Evolutionary conservation across 2,797 vertebrate genomes (phyloP).

Genomic region (Nasua narica): DNA sequence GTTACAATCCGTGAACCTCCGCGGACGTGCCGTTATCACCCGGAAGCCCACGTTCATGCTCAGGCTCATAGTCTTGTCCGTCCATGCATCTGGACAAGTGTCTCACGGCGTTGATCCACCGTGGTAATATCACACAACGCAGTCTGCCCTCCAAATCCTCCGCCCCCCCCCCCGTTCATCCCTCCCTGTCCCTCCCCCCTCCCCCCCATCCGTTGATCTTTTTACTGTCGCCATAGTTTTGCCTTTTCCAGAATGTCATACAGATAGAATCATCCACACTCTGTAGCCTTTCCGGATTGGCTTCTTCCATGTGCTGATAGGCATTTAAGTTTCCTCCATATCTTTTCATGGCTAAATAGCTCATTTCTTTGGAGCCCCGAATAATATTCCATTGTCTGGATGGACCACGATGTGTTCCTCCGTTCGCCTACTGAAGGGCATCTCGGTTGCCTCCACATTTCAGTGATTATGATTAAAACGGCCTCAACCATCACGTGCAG

Average conservation of each 20-base stretch:
- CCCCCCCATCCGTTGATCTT: not conserved
- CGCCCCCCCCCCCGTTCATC: accelerated
- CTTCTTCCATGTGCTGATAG: not conserved
- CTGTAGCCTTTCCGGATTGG: not conserved
- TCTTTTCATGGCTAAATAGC: not conserved
- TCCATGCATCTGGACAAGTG: not conserved
- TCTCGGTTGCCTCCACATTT: not conserved
- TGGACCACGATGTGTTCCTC: not conserved
- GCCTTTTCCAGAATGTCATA: not conserved
- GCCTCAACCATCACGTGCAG: accelerated
- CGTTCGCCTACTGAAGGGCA: not conserved
- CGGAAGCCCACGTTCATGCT: accelerated
- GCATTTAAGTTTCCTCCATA: not conserved
- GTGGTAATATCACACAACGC: accelerated
- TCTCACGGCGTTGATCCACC: accelerated
- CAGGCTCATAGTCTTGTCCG: accelerated
- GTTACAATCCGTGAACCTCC: too few species aligned
- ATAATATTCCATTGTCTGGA: not conserved
- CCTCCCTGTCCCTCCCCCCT: accelerated
- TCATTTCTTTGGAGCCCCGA: not conserved
- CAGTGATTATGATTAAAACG: not conserved
- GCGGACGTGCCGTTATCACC: accelerated
- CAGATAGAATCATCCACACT: not conserved
- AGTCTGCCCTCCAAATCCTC: not conserved
- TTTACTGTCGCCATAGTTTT: not conserved